Percentiles rank a stretch among this genome's conserved stretches.
phyloP scores from a whole-genome alignment of 2,797 vertebrate genomes.

The Tragelaphus eurycerus region DNA sequence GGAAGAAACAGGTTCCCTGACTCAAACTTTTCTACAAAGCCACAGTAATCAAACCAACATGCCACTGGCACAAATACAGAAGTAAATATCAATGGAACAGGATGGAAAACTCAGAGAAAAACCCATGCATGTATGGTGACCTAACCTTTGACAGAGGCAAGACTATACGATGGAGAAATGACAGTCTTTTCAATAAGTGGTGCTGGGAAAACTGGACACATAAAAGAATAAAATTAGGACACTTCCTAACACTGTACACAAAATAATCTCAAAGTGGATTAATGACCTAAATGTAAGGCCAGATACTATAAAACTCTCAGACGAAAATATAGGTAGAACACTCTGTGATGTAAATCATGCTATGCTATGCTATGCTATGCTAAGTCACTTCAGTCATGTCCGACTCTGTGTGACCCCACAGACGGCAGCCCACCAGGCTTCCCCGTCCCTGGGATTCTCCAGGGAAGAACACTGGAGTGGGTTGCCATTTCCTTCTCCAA shows the following conservation, averaged over 20 bases:
- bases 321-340: not conserved
- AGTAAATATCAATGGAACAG: not conserved
- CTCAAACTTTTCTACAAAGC: not conserved
- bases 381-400: no score
- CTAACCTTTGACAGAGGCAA: not conserved
- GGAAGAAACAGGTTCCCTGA: not conserved
- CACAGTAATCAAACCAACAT: not conserved
- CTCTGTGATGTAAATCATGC: not conserved
- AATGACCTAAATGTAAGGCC: not conserved
- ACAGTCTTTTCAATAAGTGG: not conserved
- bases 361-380: not conserved
- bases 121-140: not conserved
- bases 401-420: no score
- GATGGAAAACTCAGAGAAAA: not conserved
- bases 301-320: not conserved
- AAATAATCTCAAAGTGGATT: not conserved
- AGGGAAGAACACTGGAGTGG: no score
- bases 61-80: not conserved
- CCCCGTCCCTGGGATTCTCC: no score
- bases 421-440: no score
- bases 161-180: not conserved
- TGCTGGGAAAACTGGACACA: not conserved
- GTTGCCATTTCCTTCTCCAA: no score
- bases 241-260: accelerated
- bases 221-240: not conserved